Evolutionary conservation across 2,888 invertebrate species (phyloP), one percentile per base, ranked within the genome.

Genomic region (Volucella inanis): DNA sequence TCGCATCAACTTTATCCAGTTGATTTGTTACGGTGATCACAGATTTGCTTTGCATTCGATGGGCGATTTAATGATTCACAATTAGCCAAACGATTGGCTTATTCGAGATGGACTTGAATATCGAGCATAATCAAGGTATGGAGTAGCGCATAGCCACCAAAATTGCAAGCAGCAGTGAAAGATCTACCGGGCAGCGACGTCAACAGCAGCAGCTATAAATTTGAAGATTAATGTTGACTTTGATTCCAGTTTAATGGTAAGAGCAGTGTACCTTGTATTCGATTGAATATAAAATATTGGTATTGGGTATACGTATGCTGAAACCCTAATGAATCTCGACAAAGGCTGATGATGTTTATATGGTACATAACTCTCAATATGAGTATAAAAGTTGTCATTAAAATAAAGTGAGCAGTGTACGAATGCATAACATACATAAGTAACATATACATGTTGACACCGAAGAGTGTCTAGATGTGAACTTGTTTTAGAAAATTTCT

Each of bases 141-240:
- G 45, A 14, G 11, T 15, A 31, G 31, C 31, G 6, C 31, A 31
- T 31, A 6, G 31, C 31, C 6, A 14, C 50, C 3, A 41, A 61
- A 39, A 50, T 9, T 31, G 49, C 31, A 38, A 55, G 57, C 54
- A n/a, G 52, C 50, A 41, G 61, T 22, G 10, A 15, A 45, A 6
- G 38, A 8, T 38, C n/a, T 55, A 18, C 39, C 15, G 11, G 49
- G 15, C 49, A 49, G 61, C 14, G 31, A 10, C 67, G 62, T 18
- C 64, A 38, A 15, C 65, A 39, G 47, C 62, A 11, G 72, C 52
- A 67, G 85, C 85, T 68, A 85, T 85, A 85, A 85, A 85, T 85
- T 81, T 45, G 62, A 76, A 80, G 85, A 85, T 85, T 85, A 85
- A 76, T 85, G 76, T 47, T 85, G 85, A 85, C 85, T 85, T 85